Evolutionary conservation across 2,888 invertebrate genomes (phyloP), one percentile per base, ranked within the genome.

Genomic region (Eumacrocentrus americanus): DNA sequence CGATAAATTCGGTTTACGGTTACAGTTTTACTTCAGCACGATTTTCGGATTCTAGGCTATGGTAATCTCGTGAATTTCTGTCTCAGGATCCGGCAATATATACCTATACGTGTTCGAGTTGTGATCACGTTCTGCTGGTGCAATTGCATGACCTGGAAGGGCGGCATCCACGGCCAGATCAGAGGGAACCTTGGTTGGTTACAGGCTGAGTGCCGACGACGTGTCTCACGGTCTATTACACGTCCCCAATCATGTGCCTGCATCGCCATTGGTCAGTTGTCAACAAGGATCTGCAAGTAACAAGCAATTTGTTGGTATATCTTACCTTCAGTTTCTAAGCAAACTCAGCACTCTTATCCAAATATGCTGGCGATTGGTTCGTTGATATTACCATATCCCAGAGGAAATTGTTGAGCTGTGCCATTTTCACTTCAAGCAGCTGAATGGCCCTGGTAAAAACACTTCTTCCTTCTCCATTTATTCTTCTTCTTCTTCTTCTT

Each of bases 211-310:
- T 18, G 14, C 25, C 25, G 5, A 25, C 47, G n/a, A 47, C 47
- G 47, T 25, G 47, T 47, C 47, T 25, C 47, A 47, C 47, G 47
- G 47, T 47, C 47, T 25, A 59, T 61, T 61, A 60, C 20, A 47
- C 60, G 47, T 60, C 62, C 42, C 62, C 44, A 50, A 60, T 60
- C 55, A 51, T 37, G 46, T 29, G 22, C 12, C 38, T n/a, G n/a
- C 18, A 14, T 23, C 23, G 20, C 23, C 47, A 58, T 48, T 58
- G 64, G 60, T 64, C 59, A 65, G 63, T 65, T 62, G 62, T 64
- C 62, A 66, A 64, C 66, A 9, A 29, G 29, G 29, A 4, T 29
- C 5, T 29, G 5, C 29, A 29, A 29, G 29, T 29, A 29, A 29
- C 9, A 29, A 29, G 29, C 29, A 29, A 6, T 29, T 29, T 29